Conservation (phyloP, 2,113 vertebrate species). For the Piaya cayana region DNA sequence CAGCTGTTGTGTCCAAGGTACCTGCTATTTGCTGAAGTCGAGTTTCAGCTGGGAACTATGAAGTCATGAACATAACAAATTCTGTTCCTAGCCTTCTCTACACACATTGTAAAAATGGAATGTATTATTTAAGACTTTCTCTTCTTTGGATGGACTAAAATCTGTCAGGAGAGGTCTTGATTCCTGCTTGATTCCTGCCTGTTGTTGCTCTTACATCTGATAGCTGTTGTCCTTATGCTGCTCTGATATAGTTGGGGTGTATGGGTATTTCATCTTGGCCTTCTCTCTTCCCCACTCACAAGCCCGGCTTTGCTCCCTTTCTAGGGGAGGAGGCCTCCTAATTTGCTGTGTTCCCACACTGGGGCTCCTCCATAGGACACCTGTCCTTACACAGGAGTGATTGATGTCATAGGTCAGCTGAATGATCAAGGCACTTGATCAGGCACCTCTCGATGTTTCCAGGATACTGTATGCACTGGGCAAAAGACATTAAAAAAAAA, state of each 20-base stretch:
- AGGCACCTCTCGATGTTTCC: background rate
- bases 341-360: background rate
- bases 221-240: background rate
- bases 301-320: background rate
- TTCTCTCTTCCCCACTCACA: background rate
- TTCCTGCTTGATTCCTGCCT: background rate
- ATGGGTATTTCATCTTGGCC: background rate
- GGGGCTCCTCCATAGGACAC: background rate
- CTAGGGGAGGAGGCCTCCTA: background rate
- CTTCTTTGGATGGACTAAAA: background rate
- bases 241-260: background rate
- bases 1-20: background rate
- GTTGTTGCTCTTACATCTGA: background rate
- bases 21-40: background rate
- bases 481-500: background rate
- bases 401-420: background rate
- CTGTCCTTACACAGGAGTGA: background rate
- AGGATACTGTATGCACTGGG: background rate
- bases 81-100: background rate
- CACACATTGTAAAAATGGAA: background rate
- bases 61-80: background rate
- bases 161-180: background rate
- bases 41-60: background rate
- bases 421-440: background rate
- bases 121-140: background rate